phyloP scores from a whole-genome alignment of 2,797 vertebrate genomes.

The Podarcis lilfordi region DNA sequence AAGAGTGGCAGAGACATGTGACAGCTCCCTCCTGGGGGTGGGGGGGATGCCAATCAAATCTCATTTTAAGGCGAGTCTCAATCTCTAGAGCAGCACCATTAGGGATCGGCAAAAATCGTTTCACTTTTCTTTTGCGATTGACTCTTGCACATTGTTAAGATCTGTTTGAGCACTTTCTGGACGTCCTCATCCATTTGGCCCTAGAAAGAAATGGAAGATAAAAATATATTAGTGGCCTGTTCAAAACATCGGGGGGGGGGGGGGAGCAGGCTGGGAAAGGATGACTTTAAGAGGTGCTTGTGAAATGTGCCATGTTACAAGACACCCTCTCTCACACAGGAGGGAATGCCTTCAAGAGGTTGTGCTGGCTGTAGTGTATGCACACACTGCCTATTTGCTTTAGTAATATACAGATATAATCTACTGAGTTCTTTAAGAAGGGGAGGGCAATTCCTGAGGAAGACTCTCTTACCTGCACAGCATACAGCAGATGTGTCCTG shows the following conservation, averaged over 20 bases:
- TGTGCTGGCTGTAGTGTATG: neutral
- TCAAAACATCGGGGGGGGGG: too few species aligned
- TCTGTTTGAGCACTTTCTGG: constrained; percentile 97
- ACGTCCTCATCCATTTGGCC: constrained; percentile 99
- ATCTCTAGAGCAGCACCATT: constrained; percentile 45
- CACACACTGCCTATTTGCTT: neutral
- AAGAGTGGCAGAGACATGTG: constrained; percentile 53
- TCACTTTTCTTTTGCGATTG: constrained; percentile 90
- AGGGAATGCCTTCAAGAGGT: neutral
- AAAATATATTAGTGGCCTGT: neutral
- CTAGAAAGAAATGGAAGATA: constrained; percentile 70
- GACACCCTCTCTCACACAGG: neutral
- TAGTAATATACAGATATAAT: neutral
- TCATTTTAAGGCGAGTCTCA: constrained; percentile 63
- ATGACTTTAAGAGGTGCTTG: too few species aligned
- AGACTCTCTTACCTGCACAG: constrained; percentile 75
- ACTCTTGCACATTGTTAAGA: constrained; percentile 97
- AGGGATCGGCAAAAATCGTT: constrained; percentile 55
- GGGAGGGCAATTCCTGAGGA: neutral
- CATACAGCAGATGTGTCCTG: constrained; percentile 98
- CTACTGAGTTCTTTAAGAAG: neutral
- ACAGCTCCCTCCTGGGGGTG: constrained; percentile 55
- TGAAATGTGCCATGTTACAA: too few species aligned
- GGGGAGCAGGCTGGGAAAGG: too few species aligned
- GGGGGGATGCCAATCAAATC: constrained; percentile 40